Evolutionary conservation across 2,113 vertebrate species (phyloP), one percentile per base, ranked within the genome.

Genomic region (Hypocryptadius cinnamomeus): DNA sequence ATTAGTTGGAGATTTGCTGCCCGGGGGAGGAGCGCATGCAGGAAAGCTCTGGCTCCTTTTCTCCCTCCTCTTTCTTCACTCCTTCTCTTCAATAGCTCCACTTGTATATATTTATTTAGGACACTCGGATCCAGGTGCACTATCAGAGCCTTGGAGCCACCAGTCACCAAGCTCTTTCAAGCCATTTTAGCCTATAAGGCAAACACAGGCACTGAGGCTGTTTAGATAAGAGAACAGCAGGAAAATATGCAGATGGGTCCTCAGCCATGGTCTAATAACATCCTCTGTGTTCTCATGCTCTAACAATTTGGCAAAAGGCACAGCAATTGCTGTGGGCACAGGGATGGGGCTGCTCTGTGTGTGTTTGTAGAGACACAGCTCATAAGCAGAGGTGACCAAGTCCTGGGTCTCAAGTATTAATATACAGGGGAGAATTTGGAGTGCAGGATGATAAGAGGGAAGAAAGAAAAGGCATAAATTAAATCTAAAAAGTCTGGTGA

Each of bases 201-300:
- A 96, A 96, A 93, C 89, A 92, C 5, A 16, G 59, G 50, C 81
- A 76, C 9, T 1, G 8, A 92, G 74, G 66, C 68, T 80, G 44
- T 78, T 95, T 27, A 93, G 94, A 94, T 91, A 94, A 93, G 79
- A 44, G 54, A 94, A 30, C 54, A 69, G 89, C 79, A 92, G 93
- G 47, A 68, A 87, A 91, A 80, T 54, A 76, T 3, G 4, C 73
- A 85, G 87, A 71, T 82, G 59, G 79, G 20, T 63, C 54, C 50
- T 45, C 54, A 40, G 10, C 50, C 42, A 18, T 19, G 42, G 70
- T 69, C 56, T 91, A 89, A 83, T 44, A 79, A 91, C 85, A 47
- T 28, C 11, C 54, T 71, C 61, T 4, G 18, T 37, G 45, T 94
- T 89, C 72, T 79, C 48, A 35, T 47, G 81, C 85, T 82, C 33